Evolutionary conservation across 2,888 invertebrate genomes (phyloP), one percentile per base, ranked within the genome.

Genomic region (Tenthredo scrophulariae): DNA sequence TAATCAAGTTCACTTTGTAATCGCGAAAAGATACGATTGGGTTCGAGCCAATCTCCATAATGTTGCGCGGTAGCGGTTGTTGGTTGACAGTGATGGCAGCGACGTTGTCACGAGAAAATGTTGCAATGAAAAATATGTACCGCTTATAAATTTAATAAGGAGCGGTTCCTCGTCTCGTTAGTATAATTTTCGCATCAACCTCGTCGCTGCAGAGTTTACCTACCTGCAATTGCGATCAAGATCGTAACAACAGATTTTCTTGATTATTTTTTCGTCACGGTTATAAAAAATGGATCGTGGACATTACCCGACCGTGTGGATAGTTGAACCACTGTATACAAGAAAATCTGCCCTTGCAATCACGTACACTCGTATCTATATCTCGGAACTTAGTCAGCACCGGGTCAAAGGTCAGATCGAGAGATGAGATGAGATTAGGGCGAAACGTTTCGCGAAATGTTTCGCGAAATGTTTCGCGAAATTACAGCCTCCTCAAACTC

Each of bases 111-210:
- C 4, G 29, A 67, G 67, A 50, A 54, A 77, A 77, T 77, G 46
- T 26, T 29, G 26, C 50, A 77, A 50, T 22, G 72, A 37, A 40
- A 80, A 40, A 80, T 80, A 80, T 40, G n/a, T 62, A 80, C 58
- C 80, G 22, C 62, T 80, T 62, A 80, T 80, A 80, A 80, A 62
- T 40, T 62, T 62, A 40, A 80, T 80, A 80, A 80, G 80, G 80
- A 80, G 80, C 62, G 62, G 80, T 33, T 77, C 26, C 80, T 80
- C 80, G 80, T 80, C 80, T 62, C 62, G 80, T 80, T 80, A 40
- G 80, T 62, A 80, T 80, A 80, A 80, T 80, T 62, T 80, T 80
- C 80, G 62, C 80, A 80, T 80, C 80, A 80, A 33, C 80, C 80
- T 58, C 40, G 37, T 18, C 29, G 37, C 18, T 22, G 37, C 62